Percentiles rank a stretch among this genome's conserved stretches.
Conservation (phyloP, 2,888 invertebrate species). For the Tiliacea aurago region DNA sequence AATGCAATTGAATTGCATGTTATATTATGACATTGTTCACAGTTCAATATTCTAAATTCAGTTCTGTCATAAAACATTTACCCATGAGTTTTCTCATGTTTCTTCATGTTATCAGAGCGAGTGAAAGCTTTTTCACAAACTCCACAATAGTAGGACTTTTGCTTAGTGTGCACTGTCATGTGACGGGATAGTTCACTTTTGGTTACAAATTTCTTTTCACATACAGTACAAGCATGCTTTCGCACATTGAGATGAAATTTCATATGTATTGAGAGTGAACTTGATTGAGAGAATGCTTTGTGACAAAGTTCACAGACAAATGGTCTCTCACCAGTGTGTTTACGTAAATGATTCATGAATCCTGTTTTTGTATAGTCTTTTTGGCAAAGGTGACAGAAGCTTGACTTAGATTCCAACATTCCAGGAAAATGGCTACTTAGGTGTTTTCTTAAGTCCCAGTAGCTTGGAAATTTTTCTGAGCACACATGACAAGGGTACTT, state of each 20-base stretch:
- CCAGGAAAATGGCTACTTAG: slow-evolving; percentile 89
- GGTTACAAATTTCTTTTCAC: slow-evolving; percentile 90
- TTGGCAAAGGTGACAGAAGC: slow-evolving; percentile 89
- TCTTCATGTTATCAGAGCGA: slow-evolving; percentile 90
- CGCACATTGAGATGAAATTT: slow-evolving; percentile 89
- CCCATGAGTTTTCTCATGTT: slow-evolving; percentile 90
- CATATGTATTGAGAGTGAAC: slow-evolving; percentile 89
- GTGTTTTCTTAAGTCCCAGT: slow-evolving; percentile 89
- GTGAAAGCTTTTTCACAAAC: slow-evolving; percentile 90
- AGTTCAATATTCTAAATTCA: slow-evolving; percentile 64
- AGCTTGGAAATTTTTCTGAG: slow-evolving; percentile 88
- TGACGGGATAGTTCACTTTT: slow-evolving; percentile 90
- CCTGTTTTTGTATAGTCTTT: slow-evolving; percentile 90
- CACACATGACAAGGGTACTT: slow-evolving; percentile 90
- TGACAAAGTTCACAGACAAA: slow-evolving; percentile 90
- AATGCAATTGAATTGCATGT: slow-evolving; percentile 66
- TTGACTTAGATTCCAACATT: slow-evolving; percentile 89
- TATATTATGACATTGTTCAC: slow-evolving; percentile 67
- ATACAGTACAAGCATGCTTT: slow-evolving; percentile 89
- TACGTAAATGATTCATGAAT: slow-evolving; percentile 89
- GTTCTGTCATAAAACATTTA: slow-evolving; percentile 70
- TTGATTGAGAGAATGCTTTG: slow-evolving; percentile 89
- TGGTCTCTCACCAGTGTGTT: slow-evolving; percentile 88
- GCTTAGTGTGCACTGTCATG: slow-evolving; percentile 90
- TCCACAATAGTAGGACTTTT: slow-evolving; percentile 89